Evolutionary conservation across 1,140 invertebrate genomes (phyloP).

Genomic region (Steinernema feltiae): DNA sequence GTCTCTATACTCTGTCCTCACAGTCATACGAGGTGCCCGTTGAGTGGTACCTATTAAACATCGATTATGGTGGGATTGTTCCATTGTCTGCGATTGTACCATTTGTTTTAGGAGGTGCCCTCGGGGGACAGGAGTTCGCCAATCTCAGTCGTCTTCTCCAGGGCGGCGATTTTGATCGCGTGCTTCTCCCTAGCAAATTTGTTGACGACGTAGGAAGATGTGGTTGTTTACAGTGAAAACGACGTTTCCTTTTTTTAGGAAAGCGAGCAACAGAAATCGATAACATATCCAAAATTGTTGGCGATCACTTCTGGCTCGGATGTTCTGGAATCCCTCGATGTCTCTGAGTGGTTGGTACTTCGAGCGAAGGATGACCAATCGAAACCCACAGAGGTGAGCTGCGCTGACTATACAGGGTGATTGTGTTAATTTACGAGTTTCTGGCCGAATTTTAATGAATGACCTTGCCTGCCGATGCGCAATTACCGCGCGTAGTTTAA

Average conservation of each 20-base stretch:
- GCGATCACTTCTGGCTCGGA: slow-evolving; percentile 22
- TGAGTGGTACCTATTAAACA: slow-evolving; percentile 24
- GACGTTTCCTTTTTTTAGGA: neutral
- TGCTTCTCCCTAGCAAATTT: slow-evolving; percentile 24
- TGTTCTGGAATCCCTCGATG: slow-evolving; percentile 31
- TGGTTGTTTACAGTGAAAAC: neutral
- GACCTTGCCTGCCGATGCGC: slow-evolving; percentile 12
- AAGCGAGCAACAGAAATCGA: slow-evolving; percentile 28
- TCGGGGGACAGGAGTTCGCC: slow-evolving; percentile 20
- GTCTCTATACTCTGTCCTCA: neutral
- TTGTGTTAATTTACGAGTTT: neutral
- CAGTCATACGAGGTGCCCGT: slow-evolving; percentile 24
- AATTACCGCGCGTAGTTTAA: slow-evolving; percentile 13
- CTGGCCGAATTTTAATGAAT: slow-evolving; percentile 15
- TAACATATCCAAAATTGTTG: slow-evolving; percentile 29
- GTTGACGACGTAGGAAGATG: slow-evolving; percentile 22
- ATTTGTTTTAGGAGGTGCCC: slow-evolving; percentile 16
- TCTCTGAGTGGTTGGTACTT: slow-evolving; percentile 34
- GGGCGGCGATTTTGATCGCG: slow-evolving; percentile 25
- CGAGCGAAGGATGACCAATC: slow-evolving; percentile 41
- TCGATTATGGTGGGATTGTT: slow-evolving; percentile 21
- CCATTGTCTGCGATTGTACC: neutral
- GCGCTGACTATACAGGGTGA: neutral
- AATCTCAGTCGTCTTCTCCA: slow-evolving; percentile 24
- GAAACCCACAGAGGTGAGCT: slow-evolving; percentile 39